Percentiles rank a stretch among this genome's conserved stretches.
These are phyloP conservation scores for Donacobius atricapilla DNA, from an alignment of 2,113 vertebrate genomes.

Conservation along the genomic window DNA sequence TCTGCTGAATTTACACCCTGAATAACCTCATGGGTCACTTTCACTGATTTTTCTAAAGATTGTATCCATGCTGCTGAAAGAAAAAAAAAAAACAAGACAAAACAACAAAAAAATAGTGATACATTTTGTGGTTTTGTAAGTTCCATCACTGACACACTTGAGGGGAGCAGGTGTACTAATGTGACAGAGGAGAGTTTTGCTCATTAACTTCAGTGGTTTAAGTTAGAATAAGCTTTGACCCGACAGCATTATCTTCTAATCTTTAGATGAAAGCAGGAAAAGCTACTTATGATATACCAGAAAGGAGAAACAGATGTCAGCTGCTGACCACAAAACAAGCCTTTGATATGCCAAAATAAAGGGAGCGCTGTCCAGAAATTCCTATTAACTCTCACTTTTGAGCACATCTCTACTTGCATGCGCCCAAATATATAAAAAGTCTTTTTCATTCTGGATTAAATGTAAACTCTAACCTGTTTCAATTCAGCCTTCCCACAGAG, in stretches of 20 bases:
- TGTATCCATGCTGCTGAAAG: not conserved
- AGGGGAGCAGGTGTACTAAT: not conserved
- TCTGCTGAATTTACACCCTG: not conserved
- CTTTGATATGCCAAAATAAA: not conserved
- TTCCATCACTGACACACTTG: not conserved
- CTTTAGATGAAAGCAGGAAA: constrained; percentile 12
- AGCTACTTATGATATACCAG: constrained; percentile 9
- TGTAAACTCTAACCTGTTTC: not conserved
- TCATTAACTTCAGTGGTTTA: constrained; percentile 13
- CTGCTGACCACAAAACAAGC: not conserved
- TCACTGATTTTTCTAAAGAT: not conserved
- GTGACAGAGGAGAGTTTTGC: not conserved
- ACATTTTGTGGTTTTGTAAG: not conserved
- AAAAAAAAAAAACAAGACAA: rapidly evolving
- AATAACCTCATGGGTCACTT: not conserved
- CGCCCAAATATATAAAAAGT: not conserved
- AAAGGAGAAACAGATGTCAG: not conserved
- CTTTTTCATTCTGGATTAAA: not conserved
- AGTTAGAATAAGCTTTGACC: not conserved
- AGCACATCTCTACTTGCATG: not conserved
- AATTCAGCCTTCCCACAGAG: not conserved
- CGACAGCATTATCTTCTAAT: constrained; percentile 10
- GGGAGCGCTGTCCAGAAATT: not conserved
- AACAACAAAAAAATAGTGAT: not conserved
- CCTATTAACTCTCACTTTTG: not conserved